Evolutionary conservation across 2,888 invertebrate genomes (phyloP), one percentile per base, ranked within the genome.

Genomic region (Anthophora plumipes): DNA sequence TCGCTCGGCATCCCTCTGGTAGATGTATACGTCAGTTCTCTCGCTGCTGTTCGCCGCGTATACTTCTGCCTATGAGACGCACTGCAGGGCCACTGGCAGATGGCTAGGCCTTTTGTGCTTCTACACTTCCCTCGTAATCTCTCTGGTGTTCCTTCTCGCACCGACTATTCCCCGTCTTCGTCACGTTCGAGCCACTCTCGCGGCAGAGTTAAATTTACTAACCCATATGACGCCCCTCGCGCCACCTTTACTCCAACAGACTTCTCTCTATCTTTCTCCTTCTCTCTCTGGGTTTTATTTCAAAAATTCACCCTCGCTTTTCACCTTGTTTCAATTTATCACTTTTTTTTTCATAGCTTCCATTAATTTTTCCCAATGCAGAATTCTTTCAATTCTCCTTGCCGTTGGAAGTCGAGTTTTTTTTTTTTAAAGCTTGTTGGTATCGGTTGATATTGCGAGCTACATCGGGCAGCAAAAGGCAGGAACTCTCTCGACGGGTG

Each of bases 31-130:
- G 80, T 88, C 88, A 81, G 83, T 75, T 73, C 80, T 79, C 85
- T 76, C 73, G 69, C 78, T 54, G 80, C 68, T 68, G 67, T 82
- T 83, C 76, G 79, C 71, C 76, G 79, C 71, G 80, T 77, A 31
- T 77, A 82, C 79, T 86, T 84, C 78, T 84, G 86, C 83, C 86
- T 85, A 84, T 85, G 90, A 87, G 89, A 88, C 82, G 85, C 87
- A 82, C 85, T 79, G 84, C 84, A 80, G 85, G 80, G 77, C 84
- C 71, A 85, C 84, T 82, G 85, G 88, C 90, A 91, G 91, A 91
- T 91, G 91, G 91, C 89, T 89, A 86, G 88, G 86, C 86, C 89
- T 88, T 87, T 88, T 88, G 89, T 90, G 86, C 90, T 82, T 86
- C 86, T 89, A 80, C 82, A 73, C 88, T 88, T 83, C 82, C 89